Evolutionary conservation across 1,140 invertebrate genomes (phyloP).

Genomic region (Drosophila pandora): DNA sequence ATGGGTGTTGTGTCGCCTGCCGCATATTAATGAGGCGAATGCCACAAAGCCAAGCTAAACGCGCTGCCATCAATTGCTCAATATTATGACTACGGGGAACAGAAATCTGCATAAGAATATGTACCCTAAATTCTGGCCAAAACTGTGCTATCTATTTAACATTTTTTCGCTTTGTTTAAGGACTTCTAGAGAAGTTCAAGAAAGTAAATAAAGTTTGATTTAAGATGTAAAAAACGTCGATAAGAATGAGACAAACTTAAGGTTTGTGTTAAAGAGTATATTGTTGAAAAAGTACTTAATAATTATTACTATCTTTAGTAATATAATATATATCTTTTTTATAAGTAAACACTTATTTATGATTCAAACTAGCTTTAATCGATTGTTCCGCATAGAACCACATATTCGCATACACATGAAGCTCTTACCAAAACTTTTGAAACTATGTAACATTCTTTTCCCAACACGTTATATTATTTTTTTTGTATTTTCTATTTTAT

Average conservation of each 20-base stretch:
- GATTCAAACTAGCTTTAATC: background rate
- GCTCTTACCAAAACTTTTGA: constrained; percentile 62
- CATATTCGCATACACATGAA: background rate
- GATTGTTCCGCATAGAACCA: background rate
- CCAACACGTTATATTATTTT: constrained; percentile 8
- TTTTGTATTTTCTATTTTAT: constrained; percentile 8
- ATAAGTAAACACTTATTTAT: background rate
- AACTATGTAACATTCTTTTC: constrained; percentile 64
- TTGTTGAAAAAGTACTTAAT: too few relatives aligned
- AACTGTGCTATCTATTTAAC: constrained; percentile 9
- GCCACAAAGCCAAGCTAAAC: constrained; percentile 44
- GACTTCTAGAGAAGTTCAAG: background rate
- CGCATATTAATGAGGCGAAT: constrained; percentile 77
- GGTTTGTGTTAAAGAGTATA: too few relatives aligned
- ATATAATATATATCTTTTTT: background rate
- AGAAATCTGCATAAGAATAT: constrained; percentile 65
- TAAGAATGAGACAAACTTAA: too few relatives aligned
- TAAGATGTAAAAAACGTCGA: too few relatives aligned
- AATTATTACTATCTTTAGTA: too few relatives aligned
- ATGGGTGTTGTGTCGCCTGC: constrained; percentile 60
- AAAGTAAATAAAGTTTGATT: background rate
- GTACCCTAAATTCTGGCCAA: constrained; percentile 21
- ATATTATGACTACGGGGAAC: constrained; percentile 59
- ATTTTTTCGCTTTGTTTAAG: constrained; percentile 7
- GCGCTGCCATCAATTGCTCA: constrained; percentile 74